A percentile compares a stretch with the other conserved stretches of the same genome.
These are phyloP conservation scores for Sebastes itinus DNA, from an alignment of 2,797 vertebrate species.

Conservation along the genomic window DNA sequence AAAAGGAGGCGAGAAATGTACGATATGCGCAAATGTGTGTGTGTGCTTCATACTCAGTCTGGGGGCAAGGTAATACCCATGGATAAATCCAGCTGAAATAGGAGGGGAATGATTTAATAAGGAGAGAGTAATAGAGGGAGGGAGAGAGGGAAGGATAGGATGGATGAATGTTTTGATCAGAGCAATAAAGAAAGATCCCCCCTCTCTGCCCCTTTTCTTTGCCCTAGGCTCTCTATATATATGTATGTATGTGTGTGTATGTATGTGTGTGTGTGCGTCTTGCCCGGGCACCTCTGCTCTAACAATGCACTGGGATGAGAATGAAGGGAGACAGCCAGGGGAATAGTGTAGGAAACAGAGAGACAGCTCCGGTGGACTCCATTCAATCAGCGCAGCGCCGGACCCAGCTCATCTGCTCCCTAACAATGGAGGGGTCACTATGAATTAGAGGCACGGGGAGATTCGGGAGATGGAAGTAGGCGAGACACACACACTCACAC, in stretches of 20 bases:
- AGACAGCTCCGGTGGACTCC: slow-evolving; percentile 71
- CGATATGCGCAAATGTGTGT: slow-evolving; percentile 22
- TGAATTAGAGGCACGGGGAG: slow-evolving; percentile 71
- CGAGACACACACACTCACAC: slow-evolving; percentile 32
- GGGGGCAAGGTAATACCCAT: slow-evolving; percentile 57
- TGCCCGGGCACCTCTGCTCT: slow-evolving; percentile 55
- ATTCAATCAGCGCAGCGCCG: slow-evolving; percentile 71
- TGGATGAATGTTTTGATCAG: slow-evolving; percentile 79
- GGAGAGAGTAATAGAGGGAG: slow-evolving; percentile 64
- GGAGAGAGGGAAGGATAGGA: slow-evolving; percentile 55
- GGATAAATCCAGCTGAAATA: slow-evolving; percentile 67
- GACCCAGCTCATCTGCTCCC: slow-evolving; percentile 74
- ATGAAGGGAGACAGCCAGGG: slow-evolving; percentile 78
- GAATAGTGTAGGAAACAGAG: slow-evolving; percentile 76
- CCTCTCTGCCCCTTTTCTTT: slow-evolving; percentile 54
- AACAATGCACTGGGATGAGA: slow-evolving; percentile 71
- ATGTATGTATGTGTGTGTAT: slow-evolving; percentile 4
- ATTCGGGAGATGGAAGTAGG: slow-evolving; percentile 67
- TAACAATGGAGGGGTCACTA: slow-evolving; percentile 76
- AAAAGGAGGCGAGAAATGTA: background rate
- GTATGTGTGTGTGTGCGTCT: slow-evolving; percentile 20
- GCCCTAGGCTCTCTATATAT: slow-evolving; percentile 55
- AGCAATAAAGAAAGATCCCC: slow-evolving; percentile 72
- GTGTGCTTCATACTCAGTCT: slow-evolving; percentile 8
- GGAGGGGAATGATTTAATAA: slow-evolving; percentile 76